Base-by-base conservation (phyloP, 2,888 invertebrate genomes). In the Pyrrhia umbra region DNA sequence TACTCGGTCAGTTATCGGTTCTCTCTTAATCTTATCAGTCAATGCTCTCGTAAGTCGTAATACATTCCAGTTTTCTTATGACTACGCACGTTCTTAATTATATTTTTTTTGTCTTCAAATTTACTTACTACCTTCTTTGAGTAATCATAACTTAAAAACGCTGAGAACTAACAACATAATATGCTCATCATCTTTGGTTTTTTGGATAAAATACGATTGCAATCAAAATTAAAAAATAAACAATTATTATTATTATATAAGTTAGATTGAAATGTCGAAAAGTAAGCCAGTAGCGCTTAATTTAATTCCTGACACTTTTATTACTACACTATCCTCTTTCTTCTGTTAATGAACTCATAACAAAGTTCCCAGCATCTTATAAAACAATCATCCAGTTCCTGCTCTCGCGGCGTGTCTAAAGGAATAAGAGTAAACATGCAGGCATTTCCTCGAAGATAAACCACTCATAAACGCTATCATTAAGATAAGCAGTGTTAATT, bases 401-500 rank as follows among this genome's bases (percentile, higher is more conserved):
- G n/a, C n/a, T 60, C 52, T 55, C 45, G 79, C 84, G 85, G 85
- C 77, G 62, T 50, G 50, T 74, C 68, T 79, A 84, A 85, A 82
- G 79, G 82, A 84, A 81, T 55, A 80, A 84, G 84, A 77, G 72
- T 86, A 91, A 92, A 91, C 91, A 92, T 84, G 68, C 78, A 85
- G 69, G 77, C 82, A 69, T 88, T 90, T 90, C 90, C 85, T 82
- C 75, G 78, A 85, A 90, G 90, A 92, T 92, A 91, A 89, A 84
- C 66, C 65, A 25, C 80, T 69, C 85, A 85, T 90, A 90, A 89
- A 79, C 76, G 75, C 71, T 81, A 82, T 83, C 83, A 83, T 88
- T 82, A 82, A 92, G 92, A 92, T 91, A 92, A 91, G 77, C 69
- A 66, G 86, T 81, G 87, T 89, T 91, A 90, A 91, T 91, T 92